These are phyloP conservation scores for Lepidurus couesii DNA, from an alignment of 1,140 invertebrate species.

Conservation along the genomic window DNA sequence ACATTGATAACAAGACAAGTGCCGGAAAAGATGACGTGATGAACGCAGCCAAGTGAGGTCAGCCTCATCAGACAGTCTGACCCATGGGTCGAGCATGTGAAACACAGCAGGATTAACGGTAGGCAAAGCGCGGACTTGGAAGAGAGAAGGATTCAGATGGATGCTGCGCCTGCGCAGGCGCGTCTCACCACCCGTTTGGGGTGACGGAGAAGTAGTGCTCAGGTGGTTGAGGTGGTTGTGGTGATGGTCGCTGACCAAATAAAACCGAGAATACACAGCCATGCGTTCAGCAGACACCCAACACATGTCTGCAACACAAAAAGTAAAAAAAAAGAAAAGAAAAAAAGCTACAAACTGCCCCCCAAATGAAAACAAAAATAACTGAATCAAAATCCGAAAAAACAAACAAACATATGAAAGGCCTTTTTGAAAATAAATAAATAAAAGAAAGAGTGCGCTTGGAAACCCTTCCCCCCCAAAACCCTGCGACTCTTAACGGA, in stretches of 20 bases:
- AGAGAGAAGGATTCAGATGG: background rate
- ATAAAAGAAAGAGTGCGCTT: background rate
- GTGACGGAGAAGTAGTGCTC: background rate
- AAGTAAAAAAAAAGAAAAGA: background rate
- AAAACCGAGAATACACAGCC: background rate
- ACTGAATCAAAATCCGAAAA: background rate
- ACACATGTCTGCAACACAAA: background rate
- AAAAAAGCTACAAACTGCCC: conserved; percentile 23
- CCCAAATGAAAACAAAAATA: conserved; percentile 13
- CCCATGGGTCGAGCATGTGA: conserved; percentile 3
- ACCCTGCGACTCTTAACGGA: too few species aligned
- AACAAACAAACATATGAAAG: background rate
- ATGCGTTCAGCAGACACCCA: conserved; percentile 17
- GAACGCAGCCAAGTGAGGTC: too few species aligned
- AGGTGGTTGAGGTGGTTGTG: background rate
- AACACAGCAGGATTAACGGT: background rate
- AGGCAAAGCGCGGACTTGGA: background rate
- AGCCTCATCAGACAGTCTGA: background rate
- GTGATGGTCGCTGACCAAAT: conserved; percentile 3
- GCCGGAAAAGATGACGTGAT: background rate
- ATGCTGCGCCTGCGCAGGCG: background rate
- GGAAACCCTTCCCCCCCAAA: too few species aligned
- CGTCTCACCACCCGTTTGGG: background rate
- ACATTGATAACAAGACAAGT: conserved; percentile 15
- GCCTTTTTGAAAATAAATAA: background rate